Evolutionary conservation across 2,797 vertebrate genomes (phyloP).

Genomic region (Hydrolagus colliei): DNA sequence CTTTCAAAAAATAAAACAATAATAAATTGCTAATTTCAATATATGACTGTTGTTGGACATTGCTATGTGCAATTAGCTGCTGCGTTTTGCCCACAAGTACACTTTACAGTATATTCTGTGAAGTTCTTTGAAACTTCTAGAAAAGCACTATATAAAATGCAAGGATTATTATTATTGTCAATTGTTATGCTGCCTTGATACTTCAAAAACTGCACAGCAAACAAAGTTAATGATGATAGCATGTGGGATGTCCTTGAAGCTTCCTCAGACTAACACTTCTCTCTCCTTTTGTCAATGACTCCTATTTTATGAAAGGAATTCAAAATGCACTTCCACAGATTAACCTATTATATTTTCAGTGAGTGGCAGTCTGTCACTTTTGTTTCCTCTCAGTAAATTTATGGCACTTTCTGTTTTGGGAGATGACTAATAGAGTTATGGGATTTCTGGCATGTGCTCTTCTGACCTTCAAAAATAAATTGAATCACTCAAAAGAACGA

Average conservation of each 20-base stretch:
- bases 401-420: slow-evolving; percentile 47
- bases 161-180: no score
- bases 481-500: slow-evolving; percentile 50
- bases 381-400: slow-evolving; percentile 44
- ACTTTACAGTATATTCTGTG: no score
- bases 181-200: no score
- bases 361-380: slow-evolving; percentile 39
- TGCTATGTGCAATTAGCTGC: no score
- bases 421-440: slow-evolving; percentile 49
- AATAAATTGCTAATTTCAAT: no score
- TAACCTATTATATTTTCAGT: slow-evolving; percentile 38
- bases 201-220: not conserved
- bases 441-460: slow-evolving; percentile 46
- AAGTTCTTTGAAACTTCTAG: no score
- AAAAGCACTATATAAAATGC: no score
- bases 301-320: not conserved
- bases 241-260: not conserved
- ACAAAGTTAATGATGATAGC: not conserved
- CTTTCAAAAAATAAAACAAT: no score
- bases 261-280: not conserved
- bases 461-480: slow-evolving; percentile 58
- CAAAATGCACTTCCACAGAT: slow-evolving; percentile 9
- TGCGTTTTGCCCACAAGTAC: no score
- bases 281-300: not conserved
- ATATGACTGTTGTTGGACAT: no score